Evolutionary conservation across 2,113 vertebrate species (phyloP), one percentile per base, ranked within the genome.

Genomic region (Ploceus nigricollis): DNA sequence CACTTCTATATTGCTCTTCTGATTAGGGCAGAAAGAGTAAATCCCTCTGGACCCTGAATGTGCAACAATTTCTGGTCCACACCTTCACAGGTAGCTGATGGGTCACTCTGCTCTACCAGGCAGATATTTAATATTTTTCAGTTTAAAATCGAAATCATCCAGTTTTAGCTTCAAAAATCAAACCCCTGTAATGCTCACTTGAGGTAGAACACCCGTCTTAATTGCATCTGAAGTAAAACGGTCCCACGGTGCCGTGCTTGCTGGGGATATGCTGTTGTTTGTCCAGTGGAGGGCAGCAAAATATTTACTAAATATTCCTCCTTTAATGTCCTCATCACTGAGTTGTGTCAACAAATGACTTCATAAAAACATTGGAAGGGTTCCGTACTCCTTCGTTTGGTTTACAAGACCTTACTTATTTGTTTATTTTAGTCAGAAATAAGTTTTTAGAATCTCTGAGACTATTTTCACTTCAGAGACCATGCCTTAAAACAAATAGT

Each of bases 231-330:
- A 69, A 70, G 33, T 13, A 39, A 13, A 19, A 37, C 10, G 2
- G 2, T 30, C 9, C 61, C 10, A 17, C 0, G 45, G 25, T 24
- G 9, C 14, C 3, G 4, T 3, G 5, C 30, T 47, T 8, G 8
- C 47, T 53, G 35, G 42, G 44, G 9, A 51, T 50, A 47, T 72
- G 90, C 44, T 87, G 51, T n/a, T 33, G 11, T 10, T 54, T n/a
- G 27, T 39, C 97, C 98, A 66, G 89, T 7, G 96, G 98, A 97
- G 97, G 97, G 84, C 97, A 97, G 91, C 90, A 97, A 93, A 98
- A 94, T 68, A 96, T 94, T 90, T 94, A 18, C 56, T 51, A 76
- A 93, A 83, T 10, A 47, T 58, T 50, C 31, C 8, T 31, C 35
- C 21, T 37, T 31, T 48, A 45, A 40, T 13, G 4, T 12, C 25